Percentiles rank a stretch among this genome's conserved stretches.
Conservation (phyloP, 2,888 invertebrate genomes). For the Chymomyza procnemis region DNA sequence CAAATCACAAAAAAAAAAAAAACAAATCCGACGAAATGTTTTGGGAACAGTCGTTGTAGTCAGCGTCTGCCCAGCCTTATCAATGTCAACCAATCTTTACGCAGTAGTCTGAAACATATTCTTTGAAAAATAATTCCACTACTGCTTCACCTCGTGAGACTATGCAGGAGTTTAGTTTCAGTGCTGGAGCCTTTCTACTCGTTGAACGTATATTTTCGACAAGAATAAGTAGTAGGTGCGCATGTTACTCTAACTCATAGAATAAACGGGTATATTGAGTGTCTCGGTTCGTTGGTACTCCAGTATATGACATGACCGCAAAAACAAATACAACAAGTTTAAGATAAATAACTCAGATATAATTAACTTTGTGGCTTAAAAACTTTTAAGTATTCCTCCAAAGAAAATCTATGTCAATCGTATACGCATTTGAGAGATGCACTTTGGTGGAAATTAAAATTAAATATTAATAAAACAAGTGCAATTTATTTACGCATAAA, state of each 20-base stretch:
- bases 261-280: background rate
- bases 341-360: no score
- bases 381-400: no score
- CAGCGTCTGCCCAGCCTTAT: constrained; percentile 44
- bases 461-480: no score
- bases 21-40: background rate
- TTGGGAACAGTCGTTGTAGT: constrained; percentile 31
- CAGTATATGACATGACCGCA: no score
- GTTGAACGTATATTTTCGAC: background rate
- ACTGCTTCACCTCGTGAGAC: background rate
- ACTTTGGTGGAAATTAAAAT: no score
- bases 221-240: background rate
- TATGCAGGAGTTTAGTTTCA: background rate
- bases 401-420: no score
- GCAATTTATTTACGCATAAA: no score
- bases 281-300: background rate
- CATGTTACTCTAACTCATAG: background rate
- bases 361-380: no score
- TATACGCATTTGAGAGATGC: no score
- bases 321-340: no score
- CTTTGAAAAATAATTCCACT: constrained; percentile 69
- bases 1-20: constrained; percentile 27
- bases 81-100: constrained; percentile 71
- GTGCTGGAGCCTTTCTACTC: background rate
- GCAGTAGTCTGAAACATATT: constrained; percentile 64